Percentiles rank a stretch among this genome's conserved stretches.
Conservation (phyloP, 2,797 vertebrate species). For the Oceanodroma leucorhoa region DNA sequence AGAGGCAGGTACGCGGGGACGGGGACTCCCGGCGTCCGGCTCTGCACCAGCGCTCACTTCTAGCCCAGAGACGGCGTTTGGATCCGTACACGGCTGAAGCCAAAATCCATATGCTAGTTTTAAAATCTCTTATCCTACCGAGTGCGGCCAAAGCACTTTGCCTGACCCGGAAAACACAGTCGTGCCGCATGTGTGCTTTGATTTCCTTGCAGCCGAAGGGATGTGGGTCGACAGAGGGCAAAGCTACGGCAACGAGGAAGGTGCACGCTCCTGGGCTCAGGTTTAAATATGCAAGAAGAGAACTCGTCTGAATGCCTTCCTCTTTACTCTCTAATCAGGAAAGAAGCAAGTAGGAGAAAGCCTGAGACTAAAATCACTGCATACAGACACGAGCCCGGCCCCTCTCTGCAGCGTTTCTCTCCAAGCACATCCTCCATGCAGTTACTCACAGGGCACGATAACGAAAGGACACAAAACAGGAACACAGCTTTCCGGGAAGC, state of each 20-base stretch:
- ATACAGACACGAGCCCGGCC: background rate
- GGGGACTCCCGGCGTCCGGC: background rate
- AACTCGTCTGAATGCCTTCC: background rate
- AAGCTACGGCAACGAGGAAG: fast-evolving
- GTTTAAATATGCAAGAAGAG: background rate
- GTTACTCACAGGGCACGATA: background rate
- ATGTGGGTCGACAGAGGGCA: background rate
- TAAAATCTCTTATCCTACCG: background rate
- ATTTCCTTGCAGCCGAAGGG: background rate
- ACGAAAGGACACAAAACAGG: background rate
- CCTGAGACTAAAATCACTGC: background rate
- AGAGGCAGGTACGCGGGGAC: background rate
- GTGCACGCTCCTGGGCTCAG: fast-evolving
- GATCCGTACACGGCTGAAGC: background rate
- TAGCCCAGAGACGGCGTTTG: fast-evolving
- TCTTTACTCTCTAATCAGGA: background rate
- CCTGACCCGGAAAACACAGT: background rate
- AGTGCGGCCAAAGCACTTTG: background rate
- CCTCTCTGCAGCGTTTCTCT: background rate
- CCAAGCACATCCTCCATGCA: background rate
- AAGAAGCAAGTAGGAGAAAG: background rate
- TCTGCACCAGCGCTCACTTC: background rate
- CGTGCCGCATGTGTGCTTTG: background rate
- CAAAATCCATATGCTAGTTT: background rate
- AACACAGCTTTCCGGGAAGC: background rate